A percentile compares a stretch with the other conserved stretches of the same genome.
These are phyloP conservation scores for Peromyscus californicus DNA, from an alignment of 2,113 vertebrate species.

Conservation along the genomic window DNA sequence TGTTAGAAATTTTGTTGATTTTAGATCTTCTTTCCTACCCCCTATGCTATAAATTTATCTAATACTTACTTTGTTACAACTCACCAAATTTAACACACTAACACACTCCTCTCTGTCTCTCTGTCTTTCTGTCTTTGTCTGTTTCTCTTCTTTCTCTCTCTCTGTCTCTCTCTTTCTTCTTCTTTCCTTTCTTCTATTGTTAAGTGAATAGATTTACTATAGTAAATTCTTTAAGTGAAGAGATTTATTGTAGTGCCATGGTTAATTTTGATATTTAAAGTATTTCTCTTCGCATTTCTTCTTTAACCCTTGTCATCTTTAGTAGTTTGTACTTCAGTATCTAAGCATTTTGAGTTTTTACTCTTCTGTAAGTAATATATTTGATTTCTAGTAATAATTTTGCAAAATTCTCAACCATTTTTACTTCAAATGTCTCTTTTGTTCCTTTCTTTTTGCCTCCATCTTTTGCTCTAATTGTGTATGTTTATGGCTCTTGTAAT, in stretches of 20 bases:
- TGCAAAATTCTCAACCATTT: neutral
- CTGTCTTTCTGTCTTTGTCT: neutral
- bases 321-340: neutral
- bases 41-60: neutral
- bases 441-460: neutral
- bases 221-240: neutral
- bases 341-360: neutral
- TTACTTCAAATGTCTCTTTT: neutral
- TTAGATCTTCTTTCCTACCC: neutral
- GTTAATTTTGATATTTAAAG: neutral
- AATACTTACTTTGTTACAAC: neutral
- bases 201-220: neutral
- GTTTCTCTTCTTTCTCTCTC: neutral
- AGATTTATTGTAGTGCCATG: neutral
- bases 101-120: neutral
- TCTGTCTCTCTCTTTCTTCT: neutral
- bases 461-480: neutral
- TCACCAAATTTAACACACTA: neutral
- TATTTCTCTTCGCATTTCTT: neutral
- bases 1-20: neutral
- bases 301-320: neutral
- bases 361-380: neutral
- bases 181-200: neutral
- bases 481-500: neutral
- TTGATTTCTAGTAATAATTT: neutral